These are phyloP conservation scores for Asarcornis scutulata DNA, from an alignment of 2,113 vertebrate species.

Conservation along the genomic window DNA sequence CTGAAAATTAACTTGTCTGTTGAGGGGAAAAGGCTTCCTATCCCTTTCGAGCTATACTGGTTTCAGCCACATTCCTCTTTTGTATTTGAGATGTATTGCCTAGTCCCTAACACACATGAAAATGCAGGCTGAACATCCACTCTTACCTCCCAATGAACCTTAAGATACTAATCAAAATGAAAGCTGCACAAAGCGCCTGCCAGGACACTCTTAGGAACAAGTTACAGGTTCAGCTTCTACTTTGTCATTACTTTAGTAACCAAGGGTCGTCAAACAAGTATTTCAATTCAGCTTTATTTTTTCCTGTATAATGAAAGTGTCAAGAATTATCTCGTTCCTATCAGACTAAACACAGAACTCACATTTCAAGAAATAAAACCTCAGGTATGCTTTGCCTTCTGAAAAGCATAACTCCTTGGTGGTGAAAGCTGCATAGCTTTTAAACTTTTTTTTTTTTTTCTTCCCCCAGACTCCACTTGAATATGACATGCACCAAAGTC, in stretches of 20 bases:
- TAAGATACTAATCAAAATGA: background rate
- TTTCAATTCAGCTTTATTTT: background rate
- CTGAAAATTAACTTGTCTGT: background rate
- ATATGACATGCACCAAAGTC: background rate
- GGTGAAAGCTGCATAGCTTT: background rate
- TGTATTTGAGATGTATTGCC: background rate
- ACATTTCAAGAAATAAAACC: background rate
- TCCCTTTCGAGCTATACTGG: background rate
- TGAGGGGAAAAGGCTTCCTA: background rate
- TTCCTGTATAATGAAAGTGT: background rate
- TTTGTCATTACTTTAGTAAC: background rate
- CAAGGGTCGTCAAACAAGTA: background rate
- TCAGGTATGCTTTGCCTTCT: background rate
- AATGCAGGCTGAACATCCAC: background rate
- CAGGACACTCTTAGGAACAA: background rate
- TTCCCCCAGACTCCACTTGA: background rate
- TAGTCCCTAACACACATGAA: background rate
- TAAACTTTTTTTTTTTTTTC: background rate
- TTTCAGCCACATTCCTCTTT: background rate
- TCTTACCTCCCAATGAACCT: background rate
- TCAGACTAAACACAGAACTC: background rate
- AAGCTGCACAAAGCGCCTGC: background rate
- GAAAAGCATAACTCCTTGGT: background rate
- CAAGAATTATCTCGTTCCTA: background rate
- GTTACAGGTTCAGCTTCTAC: background rate